phyloP scores from a whole-genome alignment of 1,140 invertebrate species.

The Nixonia krombeini region DNA sequence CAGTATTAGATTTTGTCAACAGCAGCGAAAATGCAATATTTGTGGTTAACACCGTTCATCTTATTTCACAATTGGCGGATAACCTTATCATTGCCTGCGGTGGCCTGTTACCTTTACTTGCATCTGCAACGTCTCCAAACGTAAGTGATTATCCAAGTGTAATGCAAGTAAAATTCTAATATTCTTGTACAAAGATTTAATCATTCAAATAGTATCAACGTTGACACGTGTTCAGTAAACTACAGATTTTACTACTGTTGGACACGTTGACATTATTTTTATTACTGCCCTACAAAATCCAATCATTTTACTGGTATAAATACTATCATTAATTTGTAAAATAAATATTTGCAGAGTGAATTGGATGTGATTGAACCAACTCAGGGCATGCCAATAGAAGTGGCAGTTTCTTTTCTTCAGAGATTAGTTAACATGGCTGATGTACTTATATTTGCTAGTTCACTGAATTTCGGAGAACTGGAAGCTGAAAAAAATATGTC shows the following conservation, averaged over 20 bases:
- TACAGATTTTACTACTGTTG: too few species aligned
- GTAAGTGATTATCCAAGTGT: slow-evolving; percentile 83
- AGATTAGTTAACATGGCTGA: slow-evolving; percentile 98
- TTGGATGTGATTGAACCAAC: slow-evolving; percentile 98
- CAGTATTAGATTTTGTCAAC: slow-evolving; percentile 98
- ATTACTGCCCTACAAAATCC: too few species aligned
- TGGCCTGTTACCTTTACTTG: slow-evolving; percentile 94
- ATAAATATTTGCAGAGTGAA: slow-evolving; percentile 86
- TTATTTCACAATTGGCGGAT: slow-evolving; percentile 98
- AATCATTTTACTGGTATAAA: too few species aligned
- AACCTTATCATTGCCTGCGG: slow-evolving; percentile 99
- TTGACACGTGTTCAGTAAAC: too few species aligned
- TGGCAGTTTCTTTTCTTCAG: slow-evolving; percentile 96
- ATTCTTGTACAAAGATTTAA: too few species aligned
- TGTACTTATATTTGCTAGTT: slow-evolving; percentile 97
- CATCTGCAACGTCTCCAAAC: slow-evolving; percentile 98
- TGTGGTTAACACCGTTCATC: slow-evolving; percentile 98
- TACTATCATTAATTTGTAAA: too few species aligned
- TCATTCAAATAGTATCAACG: too few species aligned
- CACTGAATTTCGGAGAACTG: slow-evolving; percentile 96
- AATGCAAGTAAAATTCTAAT: too few species aligned
- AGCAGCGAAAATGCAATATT: slow-evolving; percentile 98
- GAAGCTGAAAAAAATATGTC: slow-evolving; percentile 99
- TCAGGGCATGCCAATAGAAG: slow-evolving; percentile 98
- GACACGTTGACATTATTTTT: too few species aligned